These are phyloP conservation scores for Drosophila colorata DNA, from an alignment of 2,888 invertebrate species.

Conservation along the genomic window DNA sequence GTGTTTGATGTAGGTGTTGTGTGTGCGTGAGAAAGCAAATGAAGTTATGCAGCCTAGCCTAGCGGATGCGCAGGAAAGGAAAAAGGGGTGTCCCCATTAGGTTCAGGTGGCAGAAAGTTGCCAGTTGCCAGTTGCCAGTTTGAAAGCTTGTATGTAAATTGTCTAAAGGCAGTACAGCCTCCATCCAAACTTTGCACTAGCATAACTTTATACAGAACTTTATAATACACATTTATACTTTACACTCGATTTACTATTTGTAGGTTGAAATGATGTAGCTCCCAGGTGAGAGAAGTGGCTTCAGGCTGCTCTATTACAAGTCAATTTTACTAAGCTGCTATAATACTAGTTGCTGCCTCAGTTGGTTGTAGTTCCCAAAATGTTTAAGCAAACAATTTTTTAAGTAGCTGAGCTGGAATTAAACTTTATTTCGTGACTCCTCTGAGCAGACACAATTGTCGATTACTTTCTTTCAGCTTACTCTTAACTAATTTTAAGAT, in stretches of 20 bases:
- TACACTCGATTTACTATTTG: constrained; percentile 11
- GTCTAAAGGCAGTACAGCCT: constrained; percentile 8
- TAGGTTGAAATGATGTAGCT: not conserved
- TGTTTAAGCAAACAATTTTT: not conserved
- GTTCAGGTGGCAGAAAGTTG: constrained; percentile 29
- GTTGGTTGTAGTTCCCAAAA: not conserved
- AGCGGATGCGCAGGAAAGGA: constrained; percentile 19
- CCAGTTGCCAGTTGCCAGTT: too few relatives aligned
- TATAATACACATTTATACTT: constrained; percentile 3
- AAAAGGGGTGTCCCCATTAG: not conserved
- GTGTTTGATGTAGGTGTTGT: constrained; percentile 13
- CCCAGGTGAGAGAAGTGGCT: not conserved
- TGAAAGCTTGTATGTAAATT: constrained; percentile 19
- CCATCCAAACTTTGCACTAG: not conserved
- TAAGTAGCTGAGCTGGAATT: not conserved
- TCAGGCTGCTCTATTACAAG: not conserved
- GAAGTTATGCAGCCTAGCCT: constrained; percentile 41
- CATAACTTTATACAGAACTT: constrained; percentile 17
- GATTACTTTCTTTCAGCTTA: not conserved
- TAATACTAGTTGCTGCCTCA: not conserved
- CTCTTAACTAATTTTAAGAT: too few relatives aligned
- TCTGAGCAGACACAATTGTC: not conserved
- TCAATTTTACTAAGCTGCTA: not conserved
- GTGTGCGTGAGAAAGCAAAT: constrained; percentile 50
- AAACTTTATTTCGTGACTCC: too few relatives aligned